Conservation (phyloP, 2,888 invertebrate species). For the Tetranychus piercei region DNA sequence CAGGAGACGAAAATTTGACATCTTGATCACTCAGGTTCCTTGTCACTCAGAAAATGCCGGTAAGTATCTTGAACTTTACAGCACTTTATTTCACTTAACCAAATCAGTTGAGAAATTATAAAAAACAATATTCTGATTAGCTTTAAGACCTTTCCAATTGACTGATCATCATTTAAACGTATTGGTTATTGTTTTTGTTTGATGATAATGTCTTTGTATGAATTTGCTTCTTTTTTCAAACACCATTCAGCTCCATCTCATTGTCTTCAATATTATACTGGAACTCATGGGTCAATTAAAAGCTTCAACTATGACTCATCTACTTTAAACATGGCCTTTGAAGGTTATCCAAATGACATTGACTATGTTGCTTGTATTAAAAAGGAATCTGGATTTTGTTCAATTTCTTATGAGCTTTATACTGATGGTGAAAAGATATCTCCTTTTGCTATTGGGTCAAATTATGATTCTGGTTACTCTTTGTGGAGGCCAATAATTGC, state of each 20-base stretch:
- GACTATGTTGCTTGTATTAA: slow-evolving; percentile 26
- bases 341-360: slow-evolving; percentile 27
- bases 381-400: slow-evolving; percentile 28
- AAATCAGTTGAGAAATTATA: neutral
- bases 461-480: slow-evolving; percentile 17
- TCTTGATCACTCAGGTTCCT: slow-evolving; percentile 28
- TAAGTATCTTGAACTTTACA: slow-evolving; percentile 13
- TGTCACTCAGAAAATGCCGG: slow-evolving; percentile 24
- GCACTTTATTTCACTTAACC: neutral
- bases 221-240: neutral
- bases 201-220: neutral
- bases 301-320: slow-evolving; percentile 28
- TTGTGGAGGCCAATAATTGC: slow-evolving; percentile 17
- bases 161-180: too few relatives aligned
- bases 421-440: slow-evolving; percentile 20
- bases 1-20: slow-evolving; percentile 26
- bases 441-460: slow-evolving; percentile 25
- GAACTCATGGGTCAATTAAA: slow-evolving; percentile 27
- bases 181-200: neutral
- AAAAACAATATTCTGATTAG: neutral
- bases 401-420: slow-evolving; percentile 26
- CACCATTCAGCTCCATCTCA: slow-evolving; percentile 26
- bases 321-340: slow-evolving; percentile 4
- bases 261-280: slow-evolving; percentile 29
- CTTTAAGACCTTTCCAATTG: too few relatives aligned